Base-by-base conservation (phyloP, 2,888 invertebrate species). In the Polyommatus iphigenia region DNA sequence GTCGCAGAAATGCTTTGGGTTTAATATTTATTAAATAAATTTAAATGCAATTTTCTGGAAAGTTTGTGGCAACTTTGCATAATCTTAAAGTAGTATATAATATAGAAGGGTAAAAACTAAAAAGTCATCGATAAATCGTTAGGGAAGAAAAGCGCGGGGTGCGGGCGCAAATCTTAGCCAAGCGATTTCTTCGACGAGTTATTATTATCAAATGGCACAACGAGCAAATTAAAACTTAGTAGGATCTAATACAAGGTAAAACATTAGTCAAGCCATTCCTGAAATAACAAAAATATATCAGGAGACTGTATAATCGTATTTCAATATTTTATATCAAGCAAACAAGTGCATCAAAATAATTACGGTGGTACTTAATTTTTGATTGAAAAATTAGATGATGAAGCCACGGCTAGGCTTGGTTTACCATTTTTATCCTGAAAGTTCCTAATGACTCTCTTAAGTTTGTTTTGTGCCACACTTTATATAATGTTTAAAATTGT, bases 231-330 rank as follows among this genome's bases (percentile, higher is more conserved):
- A 67, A 67, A 29, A 29, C 46, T 46, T 13, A 13, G 3, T 18
- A 4, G 24, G 2, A 32, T 4, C 84, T 82, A 83, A 79, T 82
- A 84, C 84, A 86, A 85, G 86, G 86, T 86, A 87, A 89, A 88
- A 84, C 82, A 88, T 91, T 93, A 93, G 90, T 93, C 91, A 85
- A 91, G 88, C 93, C 93, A 93, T 80, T 91, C 93, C 93, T 94
- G 92, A 81, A 92, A 92, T 80, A n/a, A 78, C 78, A 77, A 73
- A 50, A 54, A 79, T 24, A 24, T 50, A 50, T 15, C 18, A 54
- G 54, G 18, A 54, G 54, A 54, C 5, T 3, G 18, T 3, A 46
- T 46, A 54, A 18, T 54, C 18, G 54, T 18, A 54, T 0, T 54
- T 18, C 3, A 54, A 46, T 46, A 46, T 46, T 46, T 46, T 41